Percentiles rank a stretch among this genome's conserved stretches.
phyloP scores from a whole-genome alignment of 2,797 vertebrate species.

The Sebastolobus altivelis region DNA sequence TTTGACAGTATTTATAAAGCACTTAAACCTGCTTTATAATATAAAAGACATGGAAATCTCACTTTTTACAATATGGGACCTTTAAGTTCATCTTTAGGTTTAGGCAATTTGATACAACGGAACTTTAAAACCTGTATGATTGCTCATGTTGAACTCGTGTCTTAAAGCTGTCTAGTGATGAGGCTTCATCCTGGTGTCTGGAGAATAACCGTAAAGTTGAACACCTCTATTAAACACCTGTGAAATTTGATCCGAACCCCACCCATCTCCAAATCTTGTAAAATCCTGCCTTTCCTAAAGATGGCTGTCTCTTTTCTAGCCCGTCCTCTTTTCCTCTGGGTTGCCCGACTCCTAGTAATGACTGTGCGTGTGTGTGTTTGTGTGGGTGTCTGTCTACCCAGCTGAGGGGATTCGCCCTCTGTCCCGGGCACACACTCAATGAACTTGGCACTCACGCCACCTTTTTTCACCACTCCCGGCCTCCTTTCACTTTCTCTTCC shows the following conservation, averaged over 20 bases:
- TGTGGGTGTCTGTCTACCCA: slow-evolving; percentile 31
- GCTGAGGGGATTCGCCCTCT: slow-evolving; percentile 62
- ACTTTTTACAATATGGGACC: no score
- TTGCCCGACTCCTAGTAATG: slow-evolving; percentile 38
- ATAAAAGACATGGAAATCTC: no score
- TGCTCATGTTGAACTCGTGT: no score
- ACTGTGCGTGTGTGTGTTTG: slow-evolving; percentile 30
- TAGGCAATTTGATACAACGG: no score
- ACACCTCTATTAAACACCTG: neutral
- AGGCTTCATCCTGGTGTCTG: neutral
- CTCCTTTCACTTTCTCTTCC: slow-evolving; percentile 57
- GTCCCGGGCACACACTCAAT: slow-evolving; percentile 70
- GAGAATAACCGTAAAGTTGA: neutral
- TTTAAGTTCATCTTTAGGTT: no score
- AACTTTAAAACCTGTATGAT: no score
- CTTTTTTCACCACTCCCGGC: slow-evolving; percentile 51
- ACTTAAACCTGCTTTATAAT: no score
- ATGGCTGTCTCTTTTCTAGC: slow-evolving; percentile 36
- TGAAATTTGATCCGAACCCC: slow-evolving; percentile 1
- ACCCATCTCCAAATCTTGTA: slow-evolving; percentile 1
- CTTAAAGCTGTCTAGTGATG: no score
- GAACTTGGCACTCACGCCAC: slow-evolving; percentile 75
- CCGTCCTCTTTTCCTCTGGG: slow-evolving; percentile 27
- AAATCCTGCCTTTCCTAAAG: slow-evolving; percentile 22
- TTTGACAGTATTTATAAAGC: no score